A percentile compares a stretch with the other conserved stretches of the same genome.
These are phyloP conservation scores for Microcebus lehilahytsara DNA, from an alignment of 2,113 vertebrate species.

Conservation along the genomic window DNA sequence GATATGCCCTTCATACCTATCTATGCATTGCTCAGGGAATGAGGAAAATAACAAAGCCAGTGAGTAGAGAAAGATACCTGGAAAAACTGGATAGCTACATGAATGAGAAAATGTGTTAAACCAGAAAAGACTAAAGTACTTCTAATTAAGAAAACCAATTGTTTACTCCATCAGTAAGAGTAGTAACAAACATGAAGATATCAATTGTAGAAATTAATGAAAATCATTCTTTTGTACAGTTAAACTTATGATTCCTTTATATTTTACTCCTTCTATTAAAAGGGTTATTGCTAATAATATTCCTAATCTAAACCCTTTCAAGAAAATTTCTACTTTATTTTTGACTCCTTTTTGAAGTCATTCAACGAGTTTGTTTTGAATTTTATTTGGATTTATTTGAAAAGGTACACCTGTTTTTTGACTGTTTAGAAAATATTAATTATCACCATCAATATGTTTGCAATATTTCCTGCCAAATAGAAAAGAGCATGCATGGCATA, in stretches of 20 bases:
- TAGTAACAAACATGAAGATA: not conserved
- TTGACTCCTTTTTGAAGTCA: not conserved
- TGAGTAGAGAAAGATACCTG: not conserved
- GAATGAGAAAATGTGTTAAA: not conserved
- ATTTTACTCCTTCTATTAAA: not conserved
- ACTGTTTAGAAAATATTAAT: conserved; percentile 79
- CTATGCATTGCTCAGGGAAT: not conserved
- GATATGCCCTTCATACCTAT: not conserved
- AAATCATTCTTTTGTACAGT: not conserved
- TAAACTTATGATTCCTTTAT: not conserved
- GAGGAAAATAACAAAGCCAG: not conserved
- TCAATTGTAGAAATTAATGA: not conserved
- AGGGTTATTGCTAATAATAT: not conserved
- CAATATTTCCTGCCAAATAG: conserved; percentile 74
- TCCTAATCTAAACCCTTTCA: not conserved
- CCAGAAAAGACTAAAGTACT: not conserved
- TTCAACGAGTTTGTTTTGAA: conserved; percentile 60
- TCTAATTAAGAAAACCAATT: not conserved
- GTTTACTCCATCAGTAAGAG: not conserved
- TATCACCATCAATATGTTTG: conserved; percentile 77
- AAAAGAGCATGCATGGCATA: conserved; percentile 69
- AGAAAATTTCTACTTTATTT: conserved; percentile 3
- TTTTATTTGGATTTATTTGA: conserved; percentile 65
- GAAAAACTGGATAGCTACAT: not conserved
- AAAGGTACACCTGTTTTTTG: conserved; percentile 77